Conservation (phyloP, 2,113 vertebrate species). For the Spea bombifrons region DNA sequence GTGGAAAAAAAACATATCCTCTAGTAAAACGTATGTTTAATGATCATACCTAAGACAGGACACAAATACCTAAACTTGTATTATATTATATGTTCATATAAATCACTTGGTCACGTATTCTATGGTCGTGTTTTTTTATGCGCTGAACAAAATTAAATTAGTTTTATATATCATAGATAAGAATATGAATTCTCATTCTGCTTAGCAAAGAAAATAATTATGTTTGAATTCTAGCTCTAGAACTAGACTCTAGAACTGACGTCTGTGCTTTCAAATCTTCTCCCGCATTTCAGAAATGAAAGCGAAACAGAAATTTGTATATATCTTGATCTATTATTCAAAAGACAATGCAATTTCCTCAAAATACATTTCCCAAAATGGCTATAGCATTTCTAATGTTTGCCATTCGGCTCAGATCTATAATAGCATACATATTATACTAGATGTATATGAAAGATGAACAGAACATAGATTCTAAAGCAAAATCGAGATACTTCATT, state of each 20-base stretch:
- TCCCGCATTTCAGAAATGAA: slow-evolving; percentile 15
- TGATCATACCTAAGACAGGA: too few relatives aligned
- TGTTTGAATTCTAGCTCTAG: slow-evolving; percentile 1
- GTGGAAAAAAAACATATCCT: too few relatives aligned
- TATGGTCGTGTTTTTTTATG: too few relatives aligned
- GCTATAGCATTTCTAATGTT: slow-evolving; percentile 35
- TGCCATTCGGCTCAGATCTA: slow-evolving; percentile 21
- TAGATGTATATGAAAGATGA: slow-evolving; percentile 13
- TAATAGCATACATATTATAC: slow-evolving; percentile 28
- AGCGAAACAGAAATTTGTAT: slow-evolving; percentile 19
- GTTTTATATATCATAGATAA: too few relatives aligned
- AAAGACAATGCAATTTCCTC: slow-evolving; percentile 34
- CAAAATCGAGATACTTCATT: not conserved
- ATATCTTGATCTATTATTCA: slow-evolving; percentile 36
- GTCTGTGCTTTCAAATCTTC: not conserved
- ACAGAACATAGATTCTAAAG: slow-evolving; percentile 13
- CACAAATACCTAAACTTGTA: too few relatives aligned
- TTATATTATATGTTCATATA: too few relatives aligned
- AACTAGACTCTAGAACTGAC: slow-evolving; percentile 2
- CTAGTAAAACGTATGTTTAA: too few relatives aligned
- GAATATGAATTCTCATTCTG: not conserved
- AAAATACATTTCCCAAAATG: slow-evolving; percentile 38
- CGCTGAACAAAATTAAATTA: too few relatives aligned
- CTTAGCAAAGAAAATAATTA: slow-evolving; percentile 1
- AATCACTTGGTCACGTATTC: too few relatives aligned